Evolutionary conservation across 2,797 vertebrate species (phyloP), one percentile per base, ranked within the genome.

Genomic region (Catharus ustulatus): DNA sequence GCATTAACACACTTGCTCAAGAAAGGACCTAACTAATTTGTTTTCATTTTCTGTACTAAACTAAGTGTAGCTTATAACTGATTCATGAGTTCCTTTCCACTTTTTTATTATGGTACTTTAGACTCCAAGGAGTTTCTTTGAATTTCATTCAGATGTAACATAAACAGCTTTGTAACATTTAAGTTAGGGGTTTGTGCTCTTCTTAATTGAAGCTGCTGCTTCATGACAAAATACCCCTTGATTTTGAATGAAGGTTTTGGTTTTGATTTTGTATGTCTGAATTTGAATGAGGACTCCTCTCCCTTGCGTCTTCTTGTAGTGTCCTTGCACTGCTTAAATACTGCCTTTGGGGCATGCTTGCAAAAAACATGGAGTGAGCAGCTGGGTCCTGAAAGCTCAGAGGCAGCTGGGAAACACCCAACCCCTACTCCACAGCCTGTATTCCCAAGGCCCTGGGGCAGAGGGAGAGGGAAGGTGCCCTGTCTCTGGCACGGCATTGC

Each of bases 401-500:
- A 3, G 34, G 16, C 3, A 1, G 13, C 1, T 6, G 30, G 51
- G 45, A 32, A 68, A 20, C 29, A 13, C 11, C 30, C 27, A 10
- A 0, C 11, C 46, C 13, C 2, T 5, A 0, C 20, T 26, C 14
- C 63, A 26, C 10, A 6, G 2, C 7, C 34, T 10, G 4, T 4
- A 0, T 10, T 49, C 29, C 27, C 54, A 3, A 4, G 40, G 40
- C 62, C n/a, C 16, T 2, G 1, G 46, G 55, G 7, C 42, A 62
- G 30, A 22, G 42, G 1, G 4, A 6, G 9, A 24, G 49, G 34
- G 16, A 84, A 32, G 30, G 14, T 38, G 23, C 12, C 51, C 13
- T 14, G 8, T 9, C 11, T 16, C 15, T 36, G 3, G 30, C 19
- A 5, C 0, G 43, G 43, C 34, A 1, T 6, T 0, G 9, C 9